Base-by-base conservation (phyloP, 2,113 vertebrate genomes). In the Propithecus coquereli region DNA sequence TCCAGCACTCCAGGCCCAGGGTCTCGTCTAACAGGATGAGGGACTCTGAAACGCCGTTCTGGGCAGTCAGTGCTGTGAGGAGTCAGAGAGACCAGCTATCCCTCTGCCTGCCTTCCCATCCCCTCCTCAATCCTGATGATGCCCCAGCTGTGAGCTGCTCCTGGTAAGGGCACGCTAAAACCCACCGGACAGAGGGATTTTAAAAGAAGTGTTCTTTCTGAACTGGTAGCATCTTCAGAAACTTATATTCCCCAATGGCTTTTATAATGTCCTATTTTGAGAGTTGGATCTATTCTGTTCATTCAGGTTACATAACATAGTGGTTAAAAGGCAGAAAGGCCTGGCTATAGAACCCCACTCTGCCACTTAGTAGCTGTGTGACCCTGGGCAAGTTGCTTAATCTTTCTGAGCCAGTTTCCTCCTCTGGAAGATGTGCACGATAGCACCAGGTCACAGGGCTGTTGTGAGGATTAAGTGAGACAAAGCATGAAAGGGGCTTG, bases 151-250 rank as follows among this genome's bases (percentile, higher is more conserved):
- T 47, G 65, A 74, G n/a, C 37, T 74, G 32, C 66, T 83, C 40
- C 54, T 43, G 47, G 17, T n/a, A 87, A 87, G 9, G 65, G 32
- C 8, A 77, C 1, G 37, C 52, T 87, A 70, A 90, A 88, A 73
- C 22, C 37, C n/a, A 32, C 8, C 3, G 8, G 32, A 83, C 13
- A 65, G 25, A 73, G 14, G 23, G 43, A 93, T 80, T 65, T 82
- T 14, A 85, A 95, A 96, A 87, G 84, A 83, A 86, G 13, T 27
- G 3, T 74, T 84, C 43, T 84, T 91, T 88, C 40, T 71, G n/a
- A 87, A 90, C 25, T n/a, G 32, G 80, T 68, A 25, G 61, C 66
- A 88, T 47, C 66, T 37, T 74, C 47, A 57, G 66, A 96, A 83
- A n/a, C 54, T 70, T 34, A 27, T 5, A 20, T 63, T 16, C 57